phyloP scores from a whole-genome alignment of 2,113 vertebrate species.

The Scartelaos histophorus region DNA sequence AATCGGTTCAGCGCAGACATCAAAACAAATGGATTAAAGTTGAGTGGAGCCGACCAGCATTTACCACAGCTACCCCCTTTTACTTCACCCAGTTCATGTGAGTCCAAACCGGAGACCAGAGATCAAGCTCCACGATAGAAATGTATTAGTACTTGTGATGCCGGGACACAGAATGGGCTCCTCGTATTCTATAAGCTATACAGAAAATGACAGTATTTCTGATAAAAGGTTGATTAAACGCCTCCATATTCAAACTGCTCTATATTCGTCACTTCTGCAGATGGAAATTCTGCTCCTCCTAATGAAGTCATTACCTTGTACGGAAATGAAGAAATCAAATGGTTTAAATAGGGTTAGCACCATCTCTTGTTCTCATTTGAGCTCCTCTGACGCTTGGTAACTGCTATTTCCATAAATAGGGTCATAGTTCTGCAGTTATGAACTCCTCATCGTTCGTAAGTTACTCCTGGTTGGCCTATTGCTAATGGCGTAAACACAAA shows the following conservation, averaged over 20 bases:
- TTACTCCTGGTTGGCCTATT: too few species aligned
- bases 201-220: not conserved
- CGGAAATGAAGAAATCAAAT: not conserved
- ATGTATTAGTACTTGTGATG: constrained; percentile 1
- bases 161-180: not conserved
- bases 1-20: constrained; percentile 52
- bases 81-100: constrained; percentile 51
- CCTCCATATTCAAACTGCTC: too few species aligned
- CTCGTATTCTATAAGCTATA: not conserved
- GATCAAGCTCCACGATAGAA: constrained; percentile 17
- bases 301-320: not conserved
- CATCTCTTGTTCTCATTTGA: not conserved
- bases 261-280: too few species aligned
- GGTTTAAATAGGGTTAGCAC: not conserved
- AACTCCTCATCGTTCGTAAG: not conserved
- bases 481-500: too few species aligned
- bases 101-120: constrained; percentile 17
- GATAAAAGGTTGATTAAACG: not conserved
- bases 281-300: too few species aligned
- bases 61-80: constrained; percentile 19
- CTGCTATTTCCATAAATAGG: not conserved
- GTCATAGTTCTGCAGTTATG: not conserved
- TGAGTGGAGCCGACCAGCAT: constrained; percentile 51
- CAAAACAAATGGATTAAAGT: constrained; percentile 55
- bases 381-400: not conserved